Percentiles rank a stretch among this genome's conserved stretches.
These are phyloP conservation scores for Diprion similis DNA, from an alignment of 1,140 invertebrate genomes.

Conservation along the genomic window DNA sequence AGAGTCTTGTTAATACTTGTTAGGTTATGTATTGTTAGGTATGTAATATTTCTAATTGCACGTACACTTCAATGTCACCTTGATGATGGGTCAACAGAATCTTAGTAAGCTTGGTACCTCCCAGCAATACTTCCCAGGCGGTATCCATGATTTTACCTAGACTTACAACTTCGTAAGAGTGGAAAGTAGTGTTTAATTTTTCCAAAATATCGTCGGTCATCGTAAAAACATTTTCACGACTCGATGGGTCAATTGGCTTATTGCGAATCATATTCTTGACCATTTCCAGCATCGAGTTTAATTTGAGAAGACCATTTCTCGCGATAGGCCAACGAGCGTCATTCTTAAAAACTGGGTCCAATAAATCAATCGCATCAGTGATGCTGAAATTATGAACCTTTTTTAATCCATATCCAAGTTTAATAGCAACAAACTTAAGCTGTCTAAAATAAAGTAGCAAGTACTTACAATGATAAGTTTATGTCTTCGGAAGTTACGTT, in stretches of 20 bases:
- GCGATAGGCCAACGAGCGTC: constrained; percentile 41
- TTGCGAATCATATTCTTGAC: constrained; percentile 31
- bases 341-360: constrained; percentile 43
- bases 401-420: constrained; percentile 6
- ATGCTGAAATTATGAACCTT: constrained; percentile 37
- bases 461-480: constrained; percentile 48
- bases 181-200: not conserved
- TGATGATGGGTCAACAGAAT: constrained; percentile 39
- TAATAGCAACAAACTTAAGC: constrained; percentile 10
- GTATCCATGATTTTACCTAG: constrained; percentile 41
- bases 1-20: not conserved
- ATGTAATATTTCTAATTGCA: not conserved
- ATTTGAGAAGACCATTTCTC: constrained; percentile 36
- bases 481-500: constrained; percentile 48
- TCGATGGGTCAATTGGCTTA: constrained; percentile 4
- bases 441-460: not conserved
- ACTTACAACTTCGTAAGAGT: not conserved
- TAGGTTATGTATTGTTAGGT: not conserved
- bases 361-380: constrained; percentile 37
- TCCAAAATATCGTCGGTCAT: not conserved
- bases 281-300: constrained; percentile 43
- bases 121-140: constrained; percentile 37
- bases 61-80: constrained; percentile 36
- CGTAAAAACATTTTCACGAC: not conserved
- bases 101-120: constrained; percentile 42